Evolutionary conservation across 2,888 invertebrate species (phyloP), one percentile per base, ranked within the genome.

Genomic region (Cerastoderma edule): DNA sequence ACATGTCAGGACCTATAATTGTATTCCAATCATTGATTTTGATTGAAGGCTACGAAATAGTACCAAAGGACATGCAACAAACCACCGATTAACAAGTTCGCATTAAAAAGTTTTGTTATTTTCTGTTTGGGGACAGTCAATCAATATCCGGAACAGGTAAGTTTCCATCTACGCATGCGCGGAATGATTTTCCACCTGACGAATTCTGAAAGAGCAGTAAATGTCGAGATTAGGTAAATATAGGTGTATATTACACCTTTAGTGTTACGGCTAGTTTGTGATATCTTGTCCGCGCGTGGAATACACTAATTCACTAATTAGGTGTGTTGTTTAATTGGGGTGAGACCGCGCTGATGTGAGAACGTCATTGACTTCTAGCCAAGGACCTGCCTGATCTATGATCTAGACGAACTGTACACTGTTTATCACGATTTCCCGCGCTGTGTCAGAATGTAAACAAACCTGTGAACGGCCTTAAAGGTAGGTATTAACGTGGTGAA

Each of bases 171-270:
- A 46, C 76, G 76, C 76, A 76, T 76, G 76, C 72, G 72, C 50
- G 53, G 4, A 50, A 19, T 24, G n/a, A 22, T 48, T 72, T 65
- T 72, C 71, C 72, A 76, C 76, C 76, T 76, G 76, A 76, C 68
- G 65, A 72, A 64, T 68, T 67, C 68, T 72, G 72, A 76, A 72
- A 72, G 76, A 72, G 67, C 65, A 60, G 68, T 76, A 50, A 60
- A 72, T 32, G 46, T 57, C 54, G 24, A 50, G 50, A 1, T 2
- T 50, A 8, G 53, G 27, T 53, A 53, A 27, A 53, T 53, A 27
- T 27, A 67, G 69, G 70, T 56, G 67, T 67, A 64, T 28, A 64
- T 67, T 75, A 67, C 70, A 60, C 33, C 48, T 30, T 44, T 65
- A 57, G 63, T 70, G 71, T 70, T 60, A 71, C 60, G 39, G 56